A percentile compares a stretch with the other conserved stretches of the same genome.
Conservation (phyloP, 2,888 invertebrate genomes). For the Drosophila prolongata region DNA sequence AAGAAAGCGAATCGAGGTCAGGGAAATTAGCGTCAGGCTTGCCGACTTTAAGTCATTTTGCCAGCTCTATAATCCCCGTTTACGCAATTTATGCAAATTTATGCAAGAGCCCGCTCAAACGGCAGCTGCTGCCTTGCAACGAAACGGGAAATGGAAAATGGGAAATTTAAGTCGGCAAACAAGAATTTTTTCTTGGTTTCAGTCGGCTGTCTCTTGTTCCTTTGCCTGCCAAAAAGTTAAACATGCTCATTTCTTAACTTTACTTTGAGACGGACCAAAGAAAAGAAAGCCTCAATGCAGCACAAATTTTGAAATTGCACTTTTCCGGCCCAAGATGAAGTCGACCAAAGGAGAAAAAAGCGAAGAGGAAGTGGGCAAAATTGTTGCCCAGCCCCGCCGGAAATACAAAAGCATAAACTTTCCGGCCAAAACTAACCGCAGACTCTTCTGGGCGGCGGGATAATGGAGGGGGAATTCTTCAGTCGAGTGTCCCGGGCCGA, state of each 20-base stretch:
- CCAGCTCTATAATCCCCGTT: constrained; percentile 28
- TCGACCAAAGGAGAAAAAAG: constrained; percentile 8
- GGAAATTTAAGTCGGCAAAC: constrained; percentile 46
- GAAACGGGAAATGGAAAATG: constrained; percentile 16
- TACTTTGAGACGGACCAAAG: constrained; percentile 38
- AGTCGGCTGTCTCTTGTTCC: constrained; percentile 20
- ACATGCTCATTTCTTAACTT: constrained; percentile 55
- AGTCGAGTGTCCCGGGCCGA: constrained; percentile 41
- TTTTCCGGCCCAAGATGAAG: constrained; percentile 65
- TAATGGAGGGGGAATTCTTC: background rate
- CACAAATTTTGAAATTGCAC: constrained; percentile 76
- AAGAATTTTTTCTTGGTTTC: constrained; percentile 33
- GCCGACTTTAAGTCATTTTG: constrained; percentile 36
- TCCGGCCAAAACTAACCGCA: constrained; percentile 69
- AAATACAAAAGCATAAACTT: constrained; percentile 80
- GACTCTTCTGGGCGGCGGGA: constrained; percentile 18
- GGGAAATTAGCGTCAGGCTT: constrained; percentile 62
- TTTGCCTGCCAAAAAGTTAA: constrained; percentile 57
- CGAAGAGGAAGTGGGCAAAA: constrained; percentile 31
- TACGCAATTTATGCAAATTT: constrained; percentile 54
- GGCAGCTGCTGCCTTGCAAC: constrained; percentile 52
- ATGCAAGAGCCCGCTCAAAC: constrained; percentile 57
- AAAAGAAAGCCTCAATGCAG: constrained; percentile 49
- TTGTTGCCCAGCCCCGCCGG: constrained; percentile 62
- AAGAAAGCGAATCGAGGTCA: constrained; percentile 54